Conservation (phyloP, 1,140 invertebrate genomes). For the Drosophila elegans region DNA sequence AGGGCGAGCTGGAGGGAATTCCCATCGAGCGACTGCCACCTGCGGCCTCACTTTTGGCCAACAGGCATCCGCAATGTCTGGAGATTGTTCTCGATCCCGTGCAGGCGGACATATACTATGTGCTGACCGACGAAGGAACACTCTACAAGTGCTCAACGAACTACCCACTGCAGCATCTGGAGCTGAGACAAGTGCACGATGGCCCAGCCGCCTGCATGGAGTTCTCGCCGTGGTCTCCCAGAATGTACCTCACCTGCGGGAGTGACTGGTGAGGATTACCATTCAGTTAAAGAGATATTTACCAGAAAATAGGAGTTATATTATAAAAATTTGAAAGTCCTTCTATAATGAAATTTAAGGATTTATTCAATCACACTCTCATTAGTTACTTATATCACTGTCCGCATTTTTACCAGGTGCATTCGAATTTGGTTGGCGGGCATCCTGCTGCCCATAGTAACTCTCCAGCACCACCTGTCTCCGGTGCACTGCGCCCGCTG, state of each 20-base stretch:
- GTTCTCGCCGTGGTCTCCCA: constrained; percentile 91
- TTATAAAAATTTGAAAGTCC: too few relatives aligned
- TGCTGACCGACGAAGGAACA: constrained; percentile 93
- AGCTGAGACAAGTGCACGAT: constrained; percentile 90
- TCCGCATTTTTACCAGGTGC: constrained; percentile 68
- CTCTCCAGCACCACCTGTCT: constrained; percentile 86
- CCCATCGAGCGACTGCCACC: constrained; percentile 36
- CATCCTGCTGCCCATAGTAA: constrained; percentile 88
- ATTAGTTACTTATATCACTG: too few relatives aligned
- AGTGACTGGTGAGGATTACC: constrained; percentile 90
- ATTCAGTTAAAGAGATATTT: too few relatives aligned
- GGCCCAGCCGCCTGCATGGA: constrained; percentile 91
- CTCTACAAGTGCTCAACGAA: constrained; percentile 90
- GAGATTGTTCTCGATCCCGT: constrained; percentile 88
- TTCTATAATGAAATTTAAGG: too few relatives aligned
- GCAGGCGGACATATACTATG: constrained; percentile 89
- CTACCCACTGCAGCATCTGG: constrained; percentile 88
- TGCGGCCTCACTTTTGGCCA: constrained; percentile 46
- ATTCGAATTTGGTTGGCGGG: constrained; percentile 91
- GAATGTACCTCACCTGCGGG: constrained; percentile 92
- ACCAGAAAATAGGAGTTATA: too few relatives aligned
- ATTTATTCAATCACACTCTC: too few relatives aligned
- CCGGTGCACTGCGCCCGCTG: constrained; percentile 90
- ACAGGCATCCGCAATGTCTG: constrained; percentile 86
- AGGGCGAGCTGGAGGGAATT: constrained; percentile 88